Percentiles rank a stretch among this genome's conserved stretches.
These are phyloP conservation scores for Eulemur rubriventer DNA, from an alignment of 2,797 vertebrate genomes.

Conservation along the genomic window DNA sequence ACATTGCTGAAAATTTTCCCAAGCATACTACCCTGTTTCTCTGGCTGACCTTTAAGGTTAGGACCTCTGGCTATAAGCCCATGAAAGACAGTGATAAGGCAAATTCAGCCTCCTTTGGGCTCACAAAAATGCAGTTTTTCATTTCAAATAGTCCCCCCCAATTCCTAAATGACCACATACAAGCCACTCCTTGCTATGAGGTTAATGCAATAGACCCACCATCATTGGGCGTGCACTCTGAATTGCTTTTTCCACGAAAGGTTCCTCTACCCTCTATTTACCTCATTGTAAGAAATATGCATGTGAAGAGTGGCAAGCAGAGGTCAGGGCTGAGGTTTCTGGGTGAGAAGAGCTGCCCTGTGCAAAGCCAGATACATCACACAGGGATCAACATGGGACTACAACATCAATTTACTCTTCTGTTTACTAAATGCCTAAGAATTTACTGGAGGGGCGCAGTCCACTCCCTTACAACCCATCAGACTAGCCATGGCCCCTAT, in stretches of 20 bases:
- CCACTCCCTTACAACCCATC: not conserved
- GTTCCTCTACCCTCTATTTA: not conserved
- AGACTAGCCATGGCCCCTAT: not conserved
- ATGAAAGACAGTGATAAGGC: slow-evolving; percentile 65
- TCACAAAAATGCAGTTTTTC: slow-evolving; percentile 56
- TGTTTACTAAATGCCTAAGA: slow-evolving; percentile 8
- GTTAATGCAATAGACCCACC: slow-evolving; percentile 40
- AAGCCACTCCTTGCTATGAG: slow-evolving; percentile 68
- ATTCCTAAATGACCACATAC: slow-evolving; percentile 14
- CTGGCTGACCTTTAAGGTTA: slow-evolving; percentile 76
- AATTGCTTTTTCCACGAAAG: slow-evolving; percentile 44
- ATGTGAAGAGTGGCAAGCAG: not conserved
- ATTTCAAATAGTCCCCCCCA: slow-evolving; percentile 34
- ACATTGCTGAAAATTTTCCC: slow-evolving; percentile 64
- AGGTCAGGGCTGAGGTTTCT: slow-evolving; percentile 1
- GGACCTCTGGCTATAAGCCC: slow-evolving; percentile 59
- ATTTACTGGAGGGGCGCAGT: not conserved
- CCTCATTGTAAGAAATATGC: not conserved
- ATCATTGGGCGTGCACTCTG: not conserved
- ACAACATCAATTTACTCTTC: not conserved
- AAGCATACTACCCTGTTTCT: slow-evolving; percentile 67
- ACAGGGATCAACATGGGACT: not conserved
- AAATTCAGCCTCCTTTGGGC: slow-evolving; percentile 50
- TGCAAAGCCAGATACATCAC: slow-evolving; percentile 11
- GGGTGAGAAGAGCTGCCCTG: not conserved